Conservation (phyloP, 1,140 invertebrate species). For the Sarcophaga bullata region DNA sequence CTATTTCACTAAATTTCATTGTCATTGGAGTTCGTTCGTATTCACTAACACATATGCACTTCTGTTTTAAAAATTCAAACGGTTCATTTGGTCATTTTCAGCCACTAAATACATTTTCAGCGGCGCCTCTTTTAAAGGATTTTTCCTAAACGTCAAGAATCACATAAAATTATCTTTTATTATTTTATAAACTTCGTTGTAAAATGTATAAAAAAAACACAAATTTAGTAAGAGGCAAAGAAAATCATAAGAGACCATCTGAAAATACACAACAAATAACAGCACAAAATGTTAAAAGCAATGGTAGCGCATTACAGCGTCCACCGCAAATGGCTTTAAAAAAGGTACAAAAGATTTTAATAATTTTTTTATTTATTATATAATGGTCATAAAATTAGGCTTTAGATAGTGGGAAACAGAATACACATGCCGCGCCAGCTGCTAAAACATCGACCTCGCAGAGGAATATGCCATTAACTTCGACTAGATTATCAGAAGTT, state of each 20-base stretch:
- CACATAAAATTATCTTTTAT: neutral
- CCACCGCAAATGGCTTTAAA: neutral
- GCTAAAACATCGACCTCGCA: neutral
- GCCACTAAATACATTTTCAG: neutral
- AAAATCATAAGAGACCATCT: neutral
- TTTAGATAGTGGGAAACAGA: neutral
- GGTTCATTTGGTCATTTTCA: neutral
- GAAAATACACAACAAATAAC: constrained; percentile 5
- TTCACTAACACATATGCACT: neutral
- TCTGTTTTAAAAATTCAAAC: constrained; percentile 11
- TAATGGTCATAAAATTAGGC: neutral
- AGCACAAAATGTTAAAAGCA: constrained; percentile 8
- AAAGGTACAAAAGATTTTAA: constrained; percentile 12
- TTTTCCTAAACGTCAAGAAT: neutral
- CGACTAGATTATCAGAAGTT: neutral
- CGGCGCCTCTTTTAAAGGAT: neutral
- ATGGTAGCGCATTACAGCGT: constrained; percentile 25
- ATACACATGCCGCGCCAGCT: neutral
- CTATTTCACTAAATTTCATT: neutral
- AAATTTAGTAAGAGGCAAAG: neutral
- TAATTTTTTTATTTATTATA: too few species aligned
- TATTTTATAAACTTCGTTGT: neutral
- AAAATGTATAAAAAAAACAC: constrained; percentile 22
- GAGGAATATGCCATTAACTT: neutral
- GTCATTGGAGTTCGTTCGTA: neutral